Base-by-base conservation (phyloP, 2,113 vertebrate species). In the Alligator mississippiensis region DNA sequence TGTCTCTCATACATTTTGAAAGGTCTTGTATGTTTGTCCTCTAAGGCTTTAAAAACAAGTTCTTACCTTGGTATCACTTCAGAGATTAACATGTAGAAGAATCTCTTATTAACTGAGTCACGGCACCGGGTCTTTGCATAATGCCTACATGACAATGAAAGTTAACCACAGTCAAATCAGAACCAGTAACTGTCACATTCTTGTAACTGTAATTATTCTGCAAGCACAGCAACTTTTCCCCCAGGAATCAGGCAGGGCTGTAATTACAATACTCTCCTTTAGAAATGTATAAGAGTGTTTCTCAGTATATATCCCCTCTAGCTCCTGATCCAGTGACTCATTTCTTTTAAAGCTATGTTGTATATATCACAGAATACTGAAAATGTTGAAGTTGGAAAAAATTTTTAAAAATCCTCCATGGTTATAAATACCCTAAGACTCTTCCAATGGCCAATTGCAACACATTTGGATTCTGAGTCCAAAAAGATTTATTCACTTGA, bases 111-210 rank as follows among this genome's bases (percentile, higher is more conserved):
- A 88, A 85, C 60, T 58, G 55, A 64, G 17, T 70, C 70, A 82
- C 61, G 92, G 83, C 55, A 68, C 4, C 34, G 38, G 2, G 27
- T 94, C 4, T 87, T 96, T 95, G 82, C 66, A 82, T 78, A 94
- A 85, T 15, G 64, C 2, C 0, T 34, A 17, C 75, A 80, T 64
- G 59, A 81, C 25, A 87, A 92, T 78, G 22, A 63, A 30, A 90
- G 34, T n/a, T 74, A 11, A 59, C 62, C 38, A 30, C 60, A 38
- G 6, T 82, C 60, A 87, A 5, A 1, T 34, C 25, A 78, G 62
- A 88, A 57, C 10, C 8, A 79, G 3, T n/a, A 81, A 84, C 63
- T 93, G 70, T 24, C n/a, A 59, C 30, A 76, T 85, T 88, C 9
- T 90, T 89, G 7, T 74, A 59, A 11, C 60, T 87, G 5, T 18